A percentile compares a stretch with the other conserved stretches of the same genome.
Evolutionary conservation across 2,797 vertebrate genomes (phyloP).

Genomic region (Acipenser ruthenus): DNA sequence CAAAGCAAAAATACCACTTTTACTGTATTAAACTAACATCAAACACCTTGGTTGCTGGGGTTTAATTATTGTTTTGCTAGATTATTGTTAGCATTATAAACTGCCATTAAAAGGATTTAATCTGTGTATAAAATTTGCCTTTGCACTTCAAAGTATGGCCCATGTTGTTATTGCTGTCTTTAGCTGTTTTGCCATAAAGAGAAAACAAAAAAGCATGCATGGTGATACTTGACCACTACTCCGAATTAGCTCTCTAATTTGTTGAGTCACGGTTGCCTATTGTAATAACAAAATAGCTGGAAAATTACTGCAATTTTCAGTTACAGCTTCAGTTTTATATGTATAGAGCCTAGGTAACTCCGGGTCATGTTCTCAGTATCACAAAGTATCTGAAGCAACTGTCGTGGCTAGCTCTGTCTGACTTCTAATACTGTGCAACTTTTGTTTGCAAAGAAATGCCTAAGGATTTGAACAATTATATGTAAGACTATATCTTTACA

Average conservation of each 20-base stretch:
- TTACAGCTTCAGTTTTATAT: neutral
- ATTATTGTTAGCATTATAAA: no score
- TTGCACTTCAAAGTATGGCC: no score
- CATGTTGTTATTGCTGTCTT: no score
- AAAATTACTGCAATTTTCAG: constrained; percentile 8
- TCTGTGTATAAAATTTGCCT: no score
- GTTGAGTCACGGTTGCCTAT: constrained; percentile 7
- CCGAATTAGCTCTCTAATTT: constrained; percentile 8
- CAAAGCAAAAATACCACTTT: no score
- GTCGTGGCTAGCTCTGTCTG: neutral
- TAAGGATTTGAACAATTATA: constrained; percentile 53
- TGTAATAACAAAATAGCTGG: neutral
- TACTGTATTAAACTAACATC: no score
- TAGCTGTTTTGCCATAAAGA: no score
- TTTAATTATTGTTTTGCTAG: no score
- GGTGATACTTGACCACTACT: neutral
- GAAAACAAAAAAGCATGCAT: no score
- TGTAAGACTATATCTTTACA: constrained; percentile 43
- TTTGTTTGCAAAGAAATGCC: constrained; percentile 33
- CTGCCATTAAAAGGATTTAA: no score
- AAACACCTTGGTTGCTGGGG: no score
- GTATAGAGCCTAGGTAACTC: neutral
- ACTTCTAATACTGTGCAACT: neutral
- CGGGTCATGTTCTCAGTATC: neutral
- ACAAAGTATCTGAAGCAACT: neutral